These are phyloP conservation scores for Idaea dimidiata DNA, from an alignment of 2,888 invertebrate genomes.

Conservation along the genomic window DNA sequence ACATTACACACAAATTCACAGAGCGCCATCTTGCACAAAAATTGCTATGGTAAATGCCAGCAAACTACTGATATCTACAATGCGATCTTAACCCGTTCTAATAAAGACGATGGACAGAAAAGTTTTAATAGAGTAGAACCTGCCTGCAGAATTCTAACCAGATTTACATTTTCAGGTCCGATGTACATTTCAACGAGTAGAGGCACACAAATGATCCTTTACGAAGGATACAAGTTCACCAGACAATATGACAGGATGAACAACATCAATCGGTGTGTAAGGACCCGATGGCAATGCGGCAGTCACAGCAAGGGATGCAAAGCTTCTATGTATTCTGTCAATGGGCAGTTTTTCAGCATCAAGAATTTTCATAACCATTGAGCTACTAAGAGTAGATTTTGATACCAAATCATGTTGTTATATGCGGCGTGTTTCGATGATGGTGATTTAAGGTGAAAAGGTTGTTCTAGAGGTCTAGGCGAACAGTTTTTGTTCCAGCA, in stretches of 20 bases:
- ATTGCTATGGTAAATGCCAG: too few species aligned
- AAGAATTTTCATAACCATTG: constrained; percentile 8
- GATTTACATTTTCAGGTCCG: constrained; percentile 5
- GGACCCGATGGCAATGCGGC: constrained; percentile 6
- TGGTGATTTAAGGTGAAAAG: too few species aligned
- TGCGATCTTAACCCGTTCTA: too few species aligned
- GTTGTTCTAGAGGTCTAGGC: too few species aligned
- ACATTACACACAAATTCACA: too few species aligned
- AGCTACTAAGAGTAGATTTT: not conserved
- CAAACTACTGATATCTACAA: too few species aligned
- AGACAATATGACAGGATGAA: constrained; percentile 7
- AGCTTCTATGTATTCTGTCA: not conserved
- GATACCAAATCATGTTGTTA: not conserved
- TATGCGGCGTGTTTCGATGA: too few species aligned
- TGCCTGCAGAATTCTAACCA: not conserved
- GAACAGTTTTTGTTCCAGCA: too few species aligned
- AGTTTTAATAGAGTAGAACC: too few species aligned
- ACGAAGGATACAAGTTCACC: constrained; percentile 10
- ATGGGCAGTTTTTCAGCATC: not conserved
- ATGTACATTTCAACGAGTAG: constrained; percentile 7
- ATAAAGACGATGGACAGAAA: too few species aligned
- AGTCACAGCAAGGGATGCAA: constrained; percentile 4
- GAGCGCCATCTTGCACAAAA: too few species aligned
- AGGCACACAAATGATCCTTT: constrained; percentile 11
- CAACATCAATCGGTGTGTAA: not conserved